These are phyloP conservation scores for Hydrocynus forskahlii DNA, from an alignment of 2,797 vertebrate genomes.

Conservation along the genomic window DNA sequence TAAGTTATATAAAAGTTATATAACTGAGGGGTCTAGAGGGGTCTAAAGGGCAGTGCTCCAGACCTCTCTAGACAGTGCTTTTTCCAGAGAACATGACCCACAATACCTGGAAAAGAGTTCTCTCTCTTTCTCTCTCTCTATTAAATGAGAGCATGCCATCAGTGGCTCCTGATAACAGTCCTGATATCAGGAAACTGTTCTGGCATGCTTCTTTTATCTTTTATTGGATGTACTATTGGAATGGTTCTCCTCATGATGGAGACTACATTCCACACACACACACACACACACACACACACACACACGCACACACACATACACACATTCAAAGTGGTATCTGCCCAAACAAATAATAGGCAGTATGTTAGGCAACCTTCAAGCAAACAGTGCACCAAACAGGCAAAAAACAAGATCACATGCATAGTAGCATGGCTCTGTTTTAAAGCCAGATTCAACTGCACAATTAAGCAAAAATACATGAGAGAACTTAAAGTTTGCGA, in stretches of 20 bases:
- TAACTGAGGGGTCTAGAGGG: background rate
- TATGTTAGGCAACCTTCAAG: slow-evolving; percentile 69
- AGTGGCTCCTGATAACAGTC: background rate
- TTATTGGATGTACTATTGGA: slow-evolving; percentile 1
- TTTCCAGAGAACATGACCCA: slow-evolving; percentile 15
- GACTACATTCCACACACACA: slow-evolving; percentile 25
- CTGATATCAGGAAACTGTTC: background rate
- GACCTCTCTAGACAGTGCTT: no score
- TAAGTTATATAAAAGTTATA: no score
- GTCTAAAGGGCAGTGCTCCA: slow-evolving; percentile 11
- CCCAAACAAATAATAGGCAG: slow-evolving; percentile 71
- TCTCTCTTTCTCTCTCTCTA: background rate
- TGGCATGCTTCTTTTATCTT: background rate
- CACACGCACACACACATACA: slow-evolving; percentile 36
- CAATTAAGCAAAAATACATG: slow-evolving; percentile 34
- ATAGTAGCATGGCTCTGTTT: slow-evolving; percentile 66
- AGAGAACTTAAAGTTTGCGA: slow-evolving; percentile 11
- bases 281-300: slow-evolving; percentile 37
- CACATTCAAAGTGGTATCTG: slow-evolving; percentile 56
- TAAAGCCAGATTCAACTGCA: slow-evolving; percentile 45
- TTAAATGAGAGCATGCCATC: background rate
- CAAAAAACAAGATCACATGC: slow-evolving; percentile 70
- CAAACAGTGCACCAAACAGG: slow-evolving; percentile 71
- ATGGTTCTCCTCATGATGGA: background rate
- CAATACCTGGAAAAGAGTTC: background rate